Evolutionary conservation across 2,888 invertebrate species (phyloP), one percentile per base, ranked within the genome.

Genomic region (Uropetala carovei): DNA sequence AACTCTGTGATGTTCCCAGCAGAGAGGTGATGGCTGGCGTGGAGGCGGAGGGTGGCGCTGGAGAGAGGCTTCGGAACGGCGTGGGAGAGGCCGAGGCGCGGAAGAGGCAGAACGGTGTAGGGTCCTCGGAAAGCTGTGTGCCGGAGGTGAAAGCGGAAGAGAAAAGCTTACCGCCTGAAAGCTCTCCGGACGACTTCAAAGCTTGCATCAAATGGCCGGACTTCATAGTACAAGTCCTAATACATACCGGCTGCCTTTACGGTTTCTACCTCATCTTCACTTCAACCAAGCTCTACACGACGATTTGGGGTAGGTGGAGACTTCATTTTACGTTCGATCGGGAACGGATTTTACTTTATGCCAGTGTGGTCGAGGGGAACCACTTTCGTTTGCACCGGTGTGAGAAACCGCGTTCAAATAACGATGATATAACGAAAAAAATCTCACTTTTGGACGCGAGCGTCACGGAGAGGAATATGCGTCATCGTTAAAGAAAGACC

Each of bases 161-260:
- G 43, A 43, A 43, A 43, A 43, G 43, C 43, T 43, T 43, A 43
- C 83, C 92, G 81, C 56, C 92, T 64, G 93, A 92, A n/a, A 92
- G 94, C 91, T 93, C 92, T 68, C 86, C 92, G 59, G 82, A 83
- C 8, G 93, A 94, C 93, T 98, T 97, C 94, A 95, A 95, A 93
- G 96, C 98, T 4, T 95, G 95, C 93, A 96, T 97, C 92, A 96
- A 96, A 94, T 98, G 98, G 98, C 97, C 97, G 0, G 98, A 98
- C 94, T 95, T 97, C 2, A 94, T 95, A 22, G 98, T 96, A 30
- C 98, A 98, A 95, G 93, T 97, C 93, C 96, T 96, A 93, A 95
- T 98, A 94, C 98, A 98, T 95, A 94, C 94, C 92, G 97, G 97
- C 60, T 96, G 96, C 93, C 93, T 97, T 75, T 97, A 97, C 94